Evolutionary conservation across 2,797 vertebrate genomes (phyloP), one percentile per base, ranked within the genome.

Genomic region (Synaphobranchus kaupii): DNA sequence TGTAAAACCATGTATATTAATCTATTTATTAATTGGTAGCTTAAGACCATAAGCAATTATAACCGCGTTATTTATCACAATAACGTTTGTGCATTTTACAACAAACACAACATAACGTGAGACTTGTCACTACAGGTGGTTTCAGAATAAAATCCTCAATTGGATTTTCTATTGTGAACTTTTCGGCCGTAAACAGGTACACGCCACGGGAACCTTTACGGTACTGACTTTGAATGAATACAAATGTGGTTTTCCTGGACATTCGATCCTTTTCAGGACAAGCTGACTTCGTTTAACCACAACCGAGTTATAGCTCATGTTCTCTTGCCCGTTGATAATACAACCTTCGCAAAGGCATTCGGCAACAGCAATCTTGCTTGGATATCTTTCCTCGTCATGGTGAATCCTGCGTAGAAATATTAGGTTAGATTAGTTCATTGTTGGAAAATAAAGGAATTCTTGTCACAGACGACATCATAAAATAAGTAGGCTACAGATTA

Each of bases 261-360:
- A 97, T 0, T 63, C 81, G 0, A 12, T 92, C 86, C 92, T 95
- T 0, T 76, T 91, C 39, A 96, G 88, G 7, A 97, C 95, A 90
- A 92, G 50, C 90, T 94, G 89, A 48, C 48, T 90, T 88, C 92
- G 93, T 0, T 47, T 5, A 83, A 97, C 92, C 0, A 8, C 63
- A 48, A 96, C 95, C 0, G 97, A 98, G 91, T 95, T 97, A 91
- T 96, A 95, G 0, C 88, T 52, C 0, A 4, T 0, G 0, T 92
- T 91, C 87, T 97, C 94, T 0, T 4, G 81, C 0, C 92, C 92
- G 0, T 90, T n/a, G 0, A 94, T 93, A 80, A 98, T 92, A 89
- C 97, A 97, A 56, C 97, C 96, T 0, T 58, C 0, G 90, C 96
- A 97, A 10, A 97, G 92, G 68, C 97, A 97, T 89, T 94, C 87